Evolutionary conservation across 2,113 vertebrate genomes (phyloP), one percentile per base, ranked within the genome.

Genomic region (Tichodroma muraria): DNA sequence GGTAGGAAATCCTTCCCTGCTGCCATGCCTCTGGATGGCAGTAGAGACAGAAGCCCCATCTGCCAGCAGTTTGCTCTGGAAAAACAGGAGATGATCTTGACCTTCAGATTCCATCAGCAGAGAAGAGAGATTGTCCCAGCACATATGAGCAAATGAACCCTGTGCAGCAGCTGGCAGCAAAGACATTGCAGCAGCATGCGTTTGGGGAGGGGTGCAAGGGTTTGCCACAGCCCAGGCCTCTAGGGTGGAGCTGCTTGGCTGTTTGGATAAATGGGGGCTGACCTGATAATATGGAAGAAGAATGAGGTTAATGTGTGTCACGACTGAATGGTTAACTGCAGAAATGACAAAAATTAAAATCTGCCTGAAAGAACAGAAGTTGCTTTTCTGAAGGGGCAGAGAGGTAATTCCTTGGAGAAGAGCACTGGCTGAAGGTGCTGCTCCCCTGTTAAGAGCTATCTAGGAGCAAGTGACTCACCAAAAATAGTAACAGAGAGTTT

Each of bases 401-500:
- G 31, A 72, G 27, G 47, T 23, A 75, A 63, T 47, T 89, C 73
- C 49, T 59, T 3, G 3, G 6, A 66, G 66, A 80, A 89, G 25
- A 89, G 13, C 0, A 0, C 37, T 76, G 66, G 57, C 28, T 69
- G 59, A 89, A 91, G 69, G 63, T 7, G 2, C 42, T 0, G 2
- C 22, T 89, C 21, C 13, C 35, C 42, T 0, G 5, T 63, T 88
- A 77, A 53, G n/a, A 73, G 33, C 63, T 81, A 69, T 72, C 61
- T 53, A 83, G 75, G 47, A 77, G 63, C 71, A 80, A 95, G 15
- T 42, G 21, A 90, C 54, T 72, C n/a, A 72, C 47, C 24, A 85
- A 94, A 85, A 89, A 47, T 50, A 88, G 73, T 54, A 89, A 88
- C 79, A 85, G 6, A 71, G 52, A 21, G 45, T 88, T 88, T 94